Evolutionary conservation across 2,113 vertebrate genomes (phyloP).

Genomic region (Scolopax mira): DNA sequence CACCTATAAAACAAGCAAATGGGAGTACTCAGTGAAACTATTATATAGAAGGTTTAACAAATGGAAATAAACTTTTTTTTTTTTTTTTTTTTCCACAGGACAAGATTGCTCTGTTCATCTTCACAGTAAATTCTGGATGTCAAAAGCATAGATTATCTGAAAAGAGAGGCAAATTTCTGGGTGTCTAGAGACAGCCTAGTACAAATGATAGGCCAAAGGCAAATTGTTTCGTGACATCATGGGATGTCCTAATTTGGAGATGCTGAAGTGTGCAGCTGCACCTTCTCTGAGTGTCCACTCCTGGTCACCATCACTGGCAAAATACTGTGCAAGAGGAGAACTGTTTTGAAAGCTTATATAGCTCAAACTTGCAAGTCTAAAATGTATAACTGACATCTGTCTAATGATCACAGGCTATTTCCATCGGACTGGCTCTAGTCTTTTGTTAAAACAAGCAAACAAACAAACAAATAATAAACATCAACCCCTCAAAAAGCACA

Average conservation of each 20-base stretch:
- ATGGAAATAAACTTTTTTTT: neutral
- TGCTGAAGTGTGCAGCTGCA: neutral
- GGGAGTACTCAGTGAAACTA: neutral
- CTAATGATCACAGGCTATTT: neutral
- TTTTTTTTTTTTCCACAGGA: neutral
- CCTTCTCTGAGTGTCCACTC: neutral
- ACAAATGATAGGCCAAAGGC: neutral
- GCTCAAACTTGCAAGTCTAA: neutral
- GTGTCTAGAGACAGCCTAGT: neutral
- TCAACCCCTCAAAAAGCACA: rapidly evolving
- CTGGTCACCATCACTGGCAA: neutral
- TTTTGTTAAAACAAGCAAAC: neutral
- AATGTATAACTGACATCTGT: neutral
- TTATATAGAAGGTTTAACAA: neutral
- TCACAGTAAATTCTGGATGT: neutral
- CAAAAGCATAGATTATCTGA: neutral
- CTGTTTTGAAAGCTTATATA: neutral
- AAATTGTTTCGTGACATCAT: neutral
- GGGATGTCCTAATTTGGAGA: neutral
- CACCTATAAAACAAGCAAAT: neutral
- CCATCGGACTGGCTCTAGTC: neutral
- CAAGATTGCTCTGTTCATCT: neutral
- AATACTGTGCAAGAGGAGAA: neutral
- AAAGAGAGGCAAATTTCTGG: neutral
- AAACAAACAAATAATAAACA: neutral